phyloP scores from a whole-genome alignment of 2,113 vertebrate species.

The Carollia perspicillata region DNA sequence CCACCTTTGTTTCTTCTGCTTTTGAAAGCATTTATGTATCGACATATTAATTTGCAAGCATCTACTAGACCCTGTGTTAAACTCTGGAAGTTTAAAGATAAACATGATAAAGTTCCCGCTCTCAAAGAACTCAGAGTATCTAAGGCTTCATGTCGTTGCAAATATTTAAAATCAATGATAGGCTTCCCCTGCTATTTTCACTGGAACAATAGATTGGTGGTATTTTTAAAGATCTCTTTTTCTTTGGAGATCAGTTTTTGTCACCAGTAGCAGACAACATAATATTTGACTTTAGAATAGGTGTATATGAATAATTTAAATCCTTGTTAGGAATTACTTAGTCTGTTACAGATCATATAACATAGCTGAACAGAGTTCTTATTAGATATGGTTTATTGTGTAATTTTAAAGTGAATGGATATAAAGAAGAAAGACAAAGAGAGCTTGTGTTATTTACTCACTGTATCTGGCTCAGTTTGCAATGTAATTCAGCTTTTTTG shows the following conservation, averaged over 20 bases:
- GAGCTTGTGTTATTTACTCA: not conserved
- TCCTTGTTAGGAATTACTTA: not conserved
- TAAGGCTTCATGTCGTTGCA: not conserved
- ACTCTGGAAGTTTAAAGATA: not conserved
- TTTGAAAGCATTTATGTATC: not conserved
- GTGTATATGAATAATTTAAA: not conserved
- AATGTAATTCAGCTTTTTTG: not conserved
- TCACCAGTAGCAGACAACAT: not conserved
- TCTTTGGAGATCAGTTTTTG: not conserved
- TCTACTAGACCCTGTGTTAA: not conserved
- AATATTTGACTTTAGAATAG: not conserved
- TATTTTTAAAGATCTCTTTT: not conserved
- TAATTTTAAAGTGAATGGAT: slow-evolving; percentile 25
- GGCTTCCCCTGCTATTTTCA: not conserved
- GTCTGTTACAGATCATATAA: not conserved
- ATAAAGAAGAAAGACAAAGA: slow-evolving; percentile 7
- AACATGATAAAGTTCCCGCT: not conserved
- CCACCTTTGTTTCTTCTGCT: not conserved
- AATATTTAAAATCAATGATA: slow-evolving; percentile 16
- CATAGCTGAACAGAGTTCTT: not conserved
- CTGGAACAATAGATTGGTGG: not conserved
- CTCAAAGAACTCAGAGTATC: not conserved
- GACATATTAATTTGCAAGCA: not conserved
- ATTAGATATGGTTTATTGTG: not conserved
- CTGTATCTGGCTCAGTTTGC: not conserved